Conservation (phyloP, 2,797 vertebrate genomes). For the Thamnophis elegans region DNA sequence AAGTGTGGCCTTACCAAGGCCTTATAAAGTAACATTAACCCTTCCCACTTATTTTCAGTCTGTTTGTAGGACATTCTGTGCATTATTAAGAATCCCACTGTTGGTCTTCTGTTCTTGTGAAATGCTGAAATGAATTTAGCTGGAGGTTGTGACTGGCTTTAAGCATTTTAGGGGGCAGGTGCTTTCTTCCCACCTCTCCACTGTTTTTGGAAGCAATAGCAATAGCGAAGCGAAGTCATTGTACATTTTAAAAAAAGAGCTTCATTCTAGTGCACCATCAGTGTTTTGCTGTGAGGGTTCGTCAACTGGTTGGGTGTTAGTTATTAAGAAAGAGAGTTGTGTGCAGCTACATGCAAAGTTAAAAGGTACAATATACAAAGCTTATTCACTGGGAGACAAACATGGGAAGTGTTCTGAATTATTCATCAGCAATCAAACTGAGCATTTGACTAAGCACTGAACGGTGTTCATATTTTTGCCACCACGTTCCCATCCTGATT, state of each 20-base stretch:
- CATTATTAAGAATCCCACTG: neutral
- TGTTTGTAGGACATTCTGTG: neutral
- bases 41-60: neutral
- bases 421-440: slow-evolving; percentile 66
- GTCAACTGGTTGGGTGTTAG: slow-evolving; percentile 57
- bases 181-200: rapidly evolving
- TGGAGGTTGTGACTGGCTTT: neutral
- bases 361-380: slow-evolving; percentile 46
- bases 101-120: no score
- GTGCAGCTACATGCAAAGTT: slow-evolving; percentile 48
- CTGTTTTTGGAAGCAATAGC: neutral
- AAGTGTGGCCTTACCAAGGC: neutral
- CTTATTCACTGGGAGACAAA: slow-evolving; percentile 62
- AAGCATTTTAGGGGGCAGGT: neutral
- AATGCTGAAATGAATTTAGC: neutral
- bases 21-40: neutral
- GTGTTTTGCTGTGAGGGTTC: neutral
- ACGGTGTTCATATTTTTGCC: slow-evolving; percentile 52
- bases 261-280: neutral
- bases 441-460: slow-evolving; percentile 65
- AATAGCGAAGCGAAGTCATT: no score
- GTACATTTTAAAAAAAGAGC: slow-evolving; percentile 1
- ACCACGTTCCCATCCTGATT: slow-evolving; percentile 27
- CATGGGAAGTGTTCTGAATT: slow-evolving; percentile 63
- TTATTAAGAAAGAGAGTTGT: slow-evolving; percentile 54